These are phyloP conservation scores for Coelopa frigida DNA, from an alignment of 1,140 invertebrate species.

Conservation along the genomic window DNA sequence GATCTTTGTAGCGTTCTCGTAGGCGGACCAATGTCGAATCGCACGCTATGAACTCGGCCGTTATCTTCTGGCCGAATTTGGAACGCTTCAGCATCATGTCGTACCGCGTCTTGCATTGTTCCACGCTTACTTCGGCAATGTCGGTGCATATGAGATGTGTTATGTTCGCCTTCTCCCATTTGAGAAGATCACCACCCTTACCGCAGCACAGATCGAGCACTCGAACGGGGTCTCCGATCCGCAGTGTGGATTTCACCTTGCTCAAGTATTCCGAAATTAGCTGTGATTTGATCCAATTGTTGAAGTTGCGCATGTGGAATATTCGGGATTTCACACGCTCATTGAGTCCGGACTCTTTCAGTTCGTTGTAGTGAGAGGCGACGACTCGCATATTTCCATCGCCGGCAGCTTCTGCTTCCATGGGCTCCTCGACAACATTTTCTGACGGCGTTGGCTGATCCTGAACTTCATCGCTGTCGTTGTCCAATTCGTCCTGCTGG, in stretches of 20 bases:
- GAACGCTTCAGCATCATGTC: constrained; percentile 48
- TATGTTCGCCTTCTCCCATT: constrained; percentile 85
- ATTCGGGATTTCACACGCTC: constrained; percentile 81
- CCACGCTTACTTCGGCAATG: constrained; percentile 85
- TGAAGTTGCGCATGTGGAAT: constrained; percentile 91
- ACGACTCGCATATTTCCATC: constrained; percentile 56
- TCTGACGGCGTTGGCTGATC: no score
- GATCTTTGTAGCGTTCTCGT: constrained; percentile 62
- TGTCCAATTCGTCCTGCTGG: no score
- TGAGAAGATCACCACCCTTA: constrained; percentile 94
- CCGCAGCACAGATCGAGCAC: constrained; percentile 78
- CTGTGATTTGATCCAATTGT: constrained; percentile 97
- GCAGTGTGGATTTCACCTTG: constrained; percentile 55
- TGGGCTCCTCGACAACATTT: no score
- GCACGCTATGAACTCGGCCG: constrained; percentile 85
- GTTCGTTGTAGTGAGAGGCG: constrained; percentile 77
- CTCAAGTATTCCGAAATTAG: constrained; percentile 71
- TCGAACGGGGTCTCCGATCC: constrained; percentile 52
- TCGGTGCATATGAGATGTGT: constrained; percentile 88
- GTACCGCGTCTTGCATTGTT: constrained; percentile 73
- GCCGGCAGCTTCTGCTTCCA: background rate
- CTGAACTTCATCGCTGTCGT: no score
- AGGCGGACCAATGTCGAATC: constrained; percentile 84
- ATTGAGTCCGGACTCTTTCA: constrained; percentile 72
- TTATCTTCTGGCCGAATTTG: constrained; percentile 52